A percentile compares a stretch with the other conserved stretches of the same genome.
phyloP scores from a whole-genome alignment of 2,113 vertebrate species.

The Etheostoma spectabile region DNA sequence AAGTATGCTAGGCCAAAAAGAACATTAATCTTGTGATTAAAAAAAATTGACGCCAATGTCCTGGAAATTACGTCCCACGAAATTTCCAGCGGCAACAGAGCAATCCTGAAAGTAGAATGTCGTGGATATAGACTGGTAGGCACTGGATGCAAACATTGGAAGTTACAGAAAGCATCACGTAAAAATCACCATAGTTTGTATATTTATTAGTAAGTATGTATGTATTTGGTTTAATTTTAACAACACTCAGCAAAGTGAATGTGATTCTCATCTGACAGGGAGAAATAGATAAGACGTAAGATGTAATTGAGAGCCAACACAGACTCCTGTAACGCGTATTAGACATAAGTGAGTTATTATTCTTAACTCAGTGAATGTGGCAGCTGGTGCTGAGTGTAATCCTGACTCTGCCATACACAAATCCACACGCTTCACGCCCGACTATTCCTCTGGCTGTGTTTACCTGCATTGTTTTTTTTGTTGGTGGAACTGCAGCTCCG shows the following conservation, averaged over 20 bases:
- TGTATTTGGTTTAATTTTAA: no score
- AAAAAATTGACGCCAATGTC: no score
- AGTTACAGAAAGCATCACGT: neutral
- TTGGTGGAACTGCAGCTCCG: neutral
- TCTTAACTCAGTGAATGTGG: neutral
- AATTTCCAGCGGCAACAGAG: no score
- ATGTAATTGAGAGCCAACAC: neutral
- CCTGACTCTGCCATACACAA: neutral
- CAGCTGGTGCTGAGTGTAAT: neutral
- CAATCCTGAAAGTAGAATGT: no score
- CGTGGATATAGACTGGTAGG: no score
- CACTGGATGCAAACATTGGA: neutral
- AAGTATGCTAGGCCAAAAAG: no score
- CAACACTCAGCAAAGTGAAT: no score
- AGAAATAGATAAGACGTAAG: neutral
- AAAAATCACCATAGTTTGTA: no score
- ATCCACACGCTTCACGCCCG: conserved; percentile 6
- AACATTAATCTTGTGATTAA: no score
- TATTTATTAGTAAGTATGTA: no score
- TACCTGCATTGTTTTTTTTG: conserved; percentile 13
- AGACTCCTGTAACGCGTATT: neutral
- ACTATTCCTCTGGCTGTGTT: conserved; percentile 5
- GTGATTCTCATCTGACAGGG: no score
- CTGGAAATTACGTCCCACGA: no score
- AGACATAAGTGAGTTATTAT: neutral